These are phyloP conservation scores for Phyllotreta cruciferae DNA, from an alignment of 2,888 invertebrate genomes.

Conservation along the genomic window DNA sequence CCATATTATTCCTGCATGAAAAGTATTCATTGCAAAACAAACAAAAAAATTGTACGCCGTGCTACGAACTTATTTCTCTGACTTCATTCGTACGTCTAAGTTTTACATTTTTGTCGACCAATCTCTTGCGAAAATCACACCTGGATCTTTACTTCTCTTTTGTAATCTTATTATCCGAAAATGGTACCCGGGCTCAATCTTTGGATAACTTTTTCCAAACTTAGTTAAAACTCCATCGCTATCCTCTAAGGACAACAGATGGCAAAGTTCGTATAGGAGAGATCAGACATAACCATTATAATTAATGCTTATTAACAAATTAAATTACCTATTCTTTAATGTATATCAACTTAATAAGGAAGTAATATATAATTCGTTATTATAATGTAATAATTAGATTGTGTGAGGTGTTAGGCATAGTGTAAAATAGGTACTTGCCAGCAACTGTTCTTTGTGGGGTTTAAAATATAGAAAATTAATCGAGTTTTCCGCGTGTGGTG, in stretches of 20 bases:
- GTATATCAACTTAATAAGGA: not conserved
- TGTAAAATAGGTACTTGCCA: not conserved
- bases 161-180: slow-evolving; percentile 41
- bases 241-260: slow-evolving; percentile 43
- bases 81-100: slow-evolving; percentile 26
- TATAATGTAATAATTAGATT: no score
- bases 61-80: slow-evolving; percentile 15
- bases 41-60: not conserved
- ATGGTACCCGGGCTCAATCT: slow-evolving; percentile 45
- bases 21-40: slow-evolving; percentile 4
- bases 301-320: slow-evolving; percentile 20
- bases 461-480: slow-evolving; percentile 34
- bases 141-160: slow-evolving; percentile 46
- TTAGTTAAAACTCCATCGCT: slow-evolving; percentile 50
- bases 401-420: no score
- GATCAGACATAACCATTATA: not conserved
- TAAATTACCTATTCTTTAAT: not conserved
- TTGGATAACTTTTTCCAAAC: slow-evolving; percentile 52
- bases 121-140: slow-evolving; percentile 46
- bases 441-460: slow-evolving; percentile 8
- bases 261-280: slow-evolving; percentile 36
- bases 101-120: slow-evolving; percentile 28
- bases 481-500: slow-evolving; percentile 40
- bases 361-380: no score
- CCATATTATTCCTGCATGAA: slow-evolving; percentile 6